Base-by-base conservation (phyloP, 1,140 invertebrate species). In the Hirudo medicinalis region DNA sequence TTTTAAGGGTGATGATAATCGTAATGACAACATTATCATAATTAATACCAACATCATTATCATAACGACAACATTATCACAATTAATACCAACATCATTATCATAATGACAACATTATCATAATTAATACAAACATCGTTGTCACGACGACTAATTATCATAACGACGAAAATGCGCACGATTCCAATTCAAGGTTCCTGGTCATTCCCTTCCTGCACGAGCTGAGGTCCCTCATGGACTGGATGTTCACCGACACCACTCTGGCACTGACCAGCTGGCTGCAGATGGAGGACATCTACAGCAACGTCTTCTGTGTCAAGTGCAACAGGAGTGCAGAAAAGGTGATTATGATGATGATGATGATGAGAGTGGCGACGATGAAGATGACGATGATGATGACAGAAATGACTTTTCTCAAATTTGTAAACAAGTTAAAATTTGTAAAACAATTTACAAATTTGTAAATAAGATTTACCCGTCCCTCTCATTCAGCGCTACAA, bases 281-380 rank as follows among this genome's bases (percentile, higher is more conserved):
- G 22, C 97, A 97, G 83, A 94, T 99, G 91, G 96, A 99, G 83
- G 94, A 98, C 81, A 97, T 99, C 74, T 98, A 96, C 82, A 89
- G 92, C 0, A 91, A 92, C 78, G 90, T 97, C 69, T 97, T 94
- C 82, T 87, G 93, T 73, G 85, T 97, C 0, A 97, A 97, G 88
- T 97, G 94, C 80, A 89, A 89, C 77, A 85, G 94, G 67, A 87
- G 91, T 77, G 87, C 90, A 15, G 94, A 98, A 80, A 75, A 82
- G 74, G 90, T 94, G 29, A 9, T 19, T 67, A 9, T 27, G 5
- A 17, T 49, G 43, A 49, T 49, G 43, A 17, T 49, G 9, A 17
- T 49, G 43, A 17, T 49, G 43, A 49, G 0, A 9, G 11, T 49
- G 43, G 11, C 13, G 43, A 49, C 13, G 43, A 49, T 49, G 43